Percentiles rank a stretch among this genome's conserved stretches.
phyloP scores from a whole-genome alignment of 2,888 invertebrate genomes.

The Agriopis aurantiaria region DNA sequence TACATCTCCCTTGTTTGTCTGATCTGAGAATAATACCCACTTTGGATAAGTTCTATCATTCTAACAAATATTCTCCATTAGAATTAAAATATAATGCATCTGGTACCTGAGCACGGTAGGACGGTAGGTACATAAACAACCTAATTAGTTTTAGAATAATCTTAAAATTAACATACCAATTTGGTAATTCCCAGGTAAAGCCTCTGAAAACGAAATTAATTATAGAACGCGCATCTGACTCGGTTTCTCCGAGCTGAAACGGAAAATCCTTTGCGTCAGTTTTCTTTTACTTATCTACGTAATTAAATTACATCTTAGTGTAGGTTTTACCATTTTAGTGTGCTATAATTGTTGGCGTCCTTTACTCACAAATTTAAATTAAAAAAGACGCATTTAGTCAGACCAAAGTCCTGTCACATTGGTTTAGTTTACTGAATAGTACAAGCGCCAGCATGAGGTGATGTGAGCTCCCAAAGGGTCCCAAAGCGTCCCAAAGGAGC shows the following conservation, averaged over 20 bases:
- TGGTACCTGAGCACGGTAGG: not conserved
- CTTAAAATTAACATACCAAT: not conserved
- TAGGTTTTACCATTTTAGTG: too few relatives aligned
- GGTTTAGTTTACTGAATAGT: too few relatives aligned
- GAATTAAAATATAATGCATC: not conserved
- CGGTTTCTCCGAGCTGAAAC: slow-evolving; percentile 10
- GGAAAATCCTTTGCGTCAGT: not conserved
- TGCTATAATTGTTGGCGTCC: too few relatives aligned
- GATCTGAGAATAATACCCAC: not conserved
- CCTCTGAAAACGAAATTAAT: slow-evolving; percentile 7
- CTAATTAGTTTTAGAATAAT: not conserved
- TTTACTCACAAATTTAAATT: too few relatives aligned
- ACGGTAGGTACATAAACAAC: not conserved
- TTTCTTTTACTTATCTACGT: not conserved
- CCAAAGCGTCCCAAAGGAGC: too few relatives aligned
- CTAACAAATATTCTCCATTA: not conserved
- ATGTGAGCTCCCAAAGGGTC: too few relatives aligned
- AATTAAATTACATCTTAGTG: not conserved
- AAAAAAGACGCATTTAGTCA: too few relatives aligned
- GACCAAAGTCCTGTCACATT: too few relatives aligned
- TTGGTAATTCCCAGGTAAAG: slow-evolving; percentile 10
- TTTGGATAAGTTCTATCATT: too few relatives aligned
- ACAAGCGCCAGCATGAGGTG: too few relatives aligned
- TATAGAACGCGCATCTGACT: not conserved
- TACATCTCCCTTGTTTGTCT: too few relatives aligned